Percentiles rank a stretch among this genome's conserved stretches.
Conservation (phyloP, 2,113 vertebrate genomes). For the Bos javanicus region DNA sequence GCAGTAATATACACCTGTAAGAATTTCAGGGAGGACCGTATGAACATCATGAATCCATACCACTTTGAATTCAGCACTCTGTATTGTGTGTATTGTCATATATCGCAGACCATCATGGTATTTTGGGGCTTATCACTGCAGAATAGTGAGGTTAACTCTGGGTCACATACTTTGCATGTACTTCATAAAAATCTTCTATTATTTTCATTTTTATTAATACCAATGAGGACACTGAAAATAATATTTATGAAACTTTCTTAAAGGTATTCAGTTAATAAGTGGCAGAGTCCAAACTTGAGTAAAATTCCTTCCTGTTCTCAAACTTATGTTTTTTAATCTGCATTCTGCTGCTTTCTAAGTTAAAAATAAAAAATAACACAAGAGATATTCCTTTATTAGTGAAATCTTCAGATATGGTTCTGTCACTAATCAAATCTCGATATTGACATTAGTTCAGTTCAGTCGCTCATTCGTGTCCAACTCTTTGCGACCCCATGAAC, state of each 20-base stretch:
- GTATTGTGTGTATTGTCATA: rapidly evolving
- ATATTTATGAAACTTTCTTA: not conserved
- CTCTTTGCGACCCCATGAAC: not conserved
- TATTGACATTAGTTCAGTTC: not conserved
- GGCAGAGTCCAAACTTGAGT: not conserved
- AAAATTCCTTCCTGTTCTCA: not conserved
- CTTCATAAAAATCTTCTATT: not conserved
- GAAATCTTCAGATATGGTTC: not conserved
- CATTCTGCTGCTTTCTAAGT: not conserved
- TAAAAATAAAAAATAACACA: not conserved
- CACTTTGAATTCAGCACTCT: not conserved
- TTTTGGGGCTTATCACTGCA: not conserved
- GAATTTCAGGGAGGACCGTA: not conserved
- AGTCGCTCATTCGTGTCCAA: rapidly evolving
- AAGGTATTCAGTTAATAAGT: not conserved
- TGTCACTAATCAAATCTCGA: not conserved
- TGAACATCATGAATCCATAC: not conserved
- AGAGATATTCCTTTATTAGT: not conserved
- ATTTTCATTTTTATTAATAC: not conserved
- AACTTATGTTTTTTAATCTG: not conserved
- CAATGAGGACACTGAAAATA: not conserved
- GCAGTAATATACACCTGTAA: not conserved
- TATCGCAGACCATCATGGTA: not conserved
- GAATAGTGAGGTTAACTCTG: not conserved
- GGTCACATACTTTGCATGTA: not conserved